phyloP scores from a whole-genome alignment of 2,888 invertebrate genomes.

The Pterostichus niger region DNA sequence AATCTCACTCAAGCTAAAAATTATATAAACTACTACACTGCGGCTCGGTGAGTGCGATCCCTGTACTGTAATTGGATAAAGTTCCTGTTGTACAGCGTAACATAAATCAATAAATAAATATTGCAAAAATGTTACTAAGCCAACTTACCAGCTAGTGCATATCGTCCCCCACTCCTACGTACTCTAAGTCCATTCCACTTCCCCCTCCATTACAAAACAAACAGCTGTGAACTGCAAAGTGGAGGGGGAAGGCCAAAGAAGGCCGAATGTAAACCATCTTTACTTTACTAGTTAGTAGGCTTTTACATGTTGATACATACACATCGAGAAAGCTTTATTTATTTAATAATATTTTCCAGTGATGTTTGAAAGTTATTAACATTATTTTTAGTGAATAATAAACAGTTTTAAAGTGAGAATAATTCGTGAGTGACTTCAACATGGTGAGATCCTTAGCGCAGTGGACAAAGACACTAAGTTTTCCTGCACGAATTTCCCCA shows the following conservation, averaged over 20 bases:
- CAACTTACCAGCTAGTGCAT: neutral
- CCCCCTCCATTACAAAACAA: constrained; percentile 64
- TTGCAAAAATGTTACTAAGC: neutral
- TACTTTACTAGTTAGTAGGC: too few species aligned
- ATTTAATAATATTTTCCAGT: neutral
- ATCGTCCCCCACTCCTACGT: constrained; percentile 57
- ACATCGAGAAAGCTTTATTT: too few species aligned
- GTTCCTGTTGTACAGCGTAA: too few species aligned
- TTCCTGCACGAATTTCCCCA: constrained; percentile 91
- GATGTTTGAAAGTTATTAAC: too few species aligned
- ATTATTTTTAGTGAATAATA: too few species aligned
- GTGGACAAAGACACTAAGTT: constrained; percentile 95
- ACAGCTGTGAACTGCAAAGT: constrained; percentile 74
- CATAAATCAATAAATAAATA: too few species aligned
- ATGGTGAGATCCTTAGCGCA: constrained; percentile 94
- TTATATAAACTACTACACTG: too few species aligned
- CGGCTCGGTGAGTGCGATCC: too few species aligned
- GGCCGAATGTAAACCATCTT: constrained; percentile 71
- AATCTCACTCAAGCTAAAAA: too few species aligned
- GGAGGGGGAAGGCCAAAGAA: constrained; percentile 74
- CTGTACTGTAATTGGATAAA: too few species aligned
- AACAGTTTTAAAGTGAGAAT: too few species aligned
- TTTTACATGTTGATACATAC: too few species aligned
- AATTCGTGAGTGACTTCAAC: constrained; percentile 71
- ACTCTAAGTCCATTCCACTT: neutral